Percentiles rank a stretch among this genome's conserved stretches.
These are phyloP conservation scores for Aethes cnicana DNA, from an alignment of 2,888 invertebrate genomes.

Conservation along the genomic window DNA sequence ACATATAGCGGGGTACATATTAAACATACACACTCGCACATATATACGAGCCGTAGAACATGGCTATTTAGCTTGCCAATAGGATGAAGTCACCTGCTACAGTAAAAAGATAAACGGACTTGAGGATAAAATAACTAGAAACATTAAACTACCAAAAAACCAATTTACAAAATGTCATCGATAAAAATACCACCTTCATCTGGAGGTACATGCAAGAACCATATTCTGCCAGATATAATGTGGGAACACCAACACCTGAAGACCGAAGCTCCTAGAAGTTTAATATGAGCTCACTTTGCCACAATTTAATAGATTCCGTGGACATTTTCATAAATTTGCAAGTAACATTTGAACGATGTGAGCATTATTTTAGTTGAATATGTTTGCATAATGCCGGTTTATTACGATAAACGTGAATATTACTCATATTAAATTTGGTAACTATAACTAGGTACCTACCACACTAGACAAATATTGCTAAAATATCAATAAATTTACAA, in stretches of 20 bases:
- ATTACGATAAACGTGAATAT: background rate
- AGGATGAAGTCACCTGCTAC: no score
- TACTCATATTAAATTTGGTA: background rate
- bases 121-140: no score
- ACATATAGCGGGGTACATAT: no score
- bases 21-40: no score
- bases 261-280: constrained; percentile 59
- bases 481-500: no score
- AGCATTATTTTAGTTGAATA: constrained; percentile 19
- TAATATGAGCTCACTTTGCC: constrained; percentile 61
- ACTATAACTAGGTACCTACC: no score
- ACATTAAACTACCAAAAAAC: no score
- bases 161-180: background rate
- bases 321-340: constrained; percentile 48
- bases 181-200: constrained; percentile 38
- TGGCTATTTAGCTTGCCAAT: no score
- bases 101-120: no score
- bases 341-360: constrained; percentile 20
- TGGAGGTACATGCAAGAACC: constrained; percentile 29
- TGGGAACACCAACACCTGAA: constrained; percentile 76
- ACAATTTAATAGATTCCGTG: constrained; percentile 61
- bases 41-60: no score
- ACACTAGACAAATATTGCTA: no score
- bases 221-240: constrained; percentile 50
- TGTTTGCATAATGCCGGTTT: constrained; percentile 14